A percentile compares a stretch with the other conserved stretches of the same genome.
Conservation (phyloP, 2,113 vertebrate species). For the Aptenodytes patagonicus region DNA sequence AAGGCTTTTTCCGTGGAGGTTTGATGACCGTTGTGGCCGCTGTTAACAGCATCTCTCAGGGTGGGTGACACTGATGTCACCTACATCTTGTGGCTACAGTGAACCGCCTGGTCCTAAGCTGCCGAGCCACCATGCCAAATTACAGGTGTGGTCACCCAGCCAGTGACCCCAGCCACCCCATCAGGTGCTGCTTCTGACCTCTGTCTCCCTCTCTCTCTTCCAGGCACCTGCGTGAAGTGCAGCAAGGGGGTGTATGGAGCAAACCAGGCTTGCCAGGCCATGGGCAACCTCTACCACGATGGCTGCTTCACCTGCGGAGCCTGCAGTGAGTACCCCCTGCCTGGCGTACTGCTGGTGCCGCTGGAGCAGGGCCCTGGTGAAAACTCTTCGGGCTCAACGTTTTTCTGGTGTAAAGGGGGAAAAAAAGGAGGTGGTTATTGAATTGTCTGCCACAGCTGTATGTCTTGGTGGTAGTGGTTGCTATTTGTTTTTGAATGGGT, state of each 20-base stretch:
- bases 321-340: constrained; percentile 85
- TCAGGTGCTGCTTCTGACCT: neutral
- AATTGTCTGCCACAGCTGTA: neutral
- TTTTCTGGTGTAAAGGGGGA: neutral
- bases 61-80: accelerated
- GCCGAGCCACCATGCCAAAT: neutral
- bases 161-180: accelerated
- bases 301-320: constrained; percentile 94
- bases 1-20: accelerated
- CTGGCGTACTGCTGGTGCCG: accelerated
- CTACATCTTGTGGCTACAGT: neutral
- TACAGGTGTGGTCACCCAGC: neutral
- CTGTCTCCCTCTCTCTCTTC: constrained; percentile 5
- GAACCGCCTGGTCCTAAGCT: neutral
- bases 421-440: neutral
- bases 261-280: constrained; percentile 93
- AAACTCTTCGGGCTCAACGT: neutral
- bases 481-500: neutral
- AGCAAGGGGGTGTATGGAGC: constrained; percentile 90
- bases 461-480: neutral
- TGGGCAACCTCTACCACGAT: constrained; percentile 95
- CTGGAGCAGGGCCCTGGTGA: neutral
- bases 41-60: neutral
- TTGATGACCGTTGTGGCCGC: accelerated
- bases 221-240: constrained; percentile 91